Conservation (phyloP, 2,113 vertebrate genomes). For the Callopanchax toddi region DNA sequence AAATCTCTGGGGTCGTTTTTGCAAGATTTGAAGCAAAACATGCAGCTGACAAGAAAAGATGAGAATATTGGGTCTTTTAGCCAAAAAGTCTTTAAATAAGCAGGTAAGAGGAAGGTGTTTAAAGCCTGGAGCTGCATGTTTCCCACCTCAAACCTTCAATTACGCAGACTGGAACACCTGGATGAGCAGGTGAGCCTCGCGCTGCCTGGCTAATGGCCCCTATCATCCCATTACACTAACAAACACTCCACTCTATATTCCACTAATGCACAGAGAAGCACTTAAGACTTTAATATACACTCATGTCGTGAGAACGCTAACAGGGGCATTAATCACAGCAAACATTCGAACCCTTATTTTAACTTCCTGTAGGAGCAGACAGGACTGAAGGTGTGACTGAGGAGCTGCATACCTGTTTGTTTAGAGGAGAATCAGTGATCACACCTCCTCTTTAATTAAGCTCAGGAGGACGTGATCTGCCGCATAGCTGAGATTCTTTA, state of each 20-base stretch:
- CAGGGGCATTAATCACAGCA: conserved; percentile 35
- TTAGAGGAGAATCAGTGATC: neutral
- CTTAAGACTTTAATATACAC: conserved; percentile 61
- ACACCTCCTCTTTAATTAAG: conserved; percentile 10
- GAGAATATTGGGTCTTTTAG: too few relatives aligned
- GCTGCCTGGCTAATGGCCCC: conserved; percentile 62
- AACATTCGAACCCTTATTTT: conserved; percentile 17
- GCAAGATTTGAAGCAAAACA: too few relatives aligned
- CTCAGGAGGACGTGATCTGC: conserved; percentile 21
- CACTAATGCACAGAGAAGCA: conserved; percentile 33
- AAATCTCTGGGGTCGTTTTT: conserved; percentile 9
- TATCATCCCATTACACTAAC: conserved; percentile 59
- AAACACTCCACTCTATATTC: conserved; percentile 43
- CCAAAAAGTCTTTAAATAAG: conserved; percentile 30
- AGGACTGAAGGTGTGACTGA: conserved; percentile 25
- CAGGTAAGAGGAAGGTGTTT: conserved; percentile 12
- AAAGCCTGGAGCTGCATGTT: conserved; percentile 44
- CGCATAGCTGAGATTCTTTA: conserved; percentile 61
- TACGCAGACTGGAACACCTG: conserved; percentile 72
- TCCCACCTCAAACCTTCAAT: conserved; percentile 65
- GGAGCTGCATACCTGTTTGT: conserved; percentile 9
- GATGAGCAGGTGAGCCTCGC: conserved; percentile 72
- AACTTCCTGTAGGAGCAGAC: neutral
- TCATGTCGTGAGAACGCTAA: conserved; percentile 45
- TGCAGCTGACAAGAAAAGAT: too few relatives aligned